Percentiles rank a stretch among this genome's conserved stretches.
Conservation (phyloP, 2,888 invertebrate genomes). For the Leptopterna dolabrata region DNA sequence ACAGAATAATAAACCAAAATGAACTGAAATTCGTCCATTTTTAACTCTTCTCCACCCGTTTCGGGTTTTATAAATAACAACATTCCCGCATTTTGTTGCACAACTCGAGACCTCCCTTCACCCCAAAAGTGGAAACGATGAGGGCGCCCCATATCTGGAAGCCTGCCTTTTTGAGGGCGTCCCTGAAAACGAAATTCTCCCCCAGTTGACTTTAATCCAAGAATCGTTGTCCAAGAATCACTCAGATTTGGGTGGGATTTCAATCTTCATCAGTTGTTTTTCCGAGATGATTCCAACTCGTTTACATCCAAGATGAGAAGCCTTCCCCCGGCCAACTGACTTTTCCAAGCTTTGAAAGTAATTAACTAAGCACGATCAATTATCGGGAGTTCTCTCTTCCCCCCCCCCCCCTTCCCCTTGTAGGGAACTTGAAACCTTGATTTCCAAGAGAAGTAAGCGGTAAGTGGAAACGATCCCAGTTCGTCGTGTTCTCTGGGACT, state of each 20-base stretch:
- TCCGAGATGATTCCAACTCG: neutral
- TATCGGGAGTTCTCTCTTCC: neutral
- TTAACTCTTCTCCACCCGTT: too few relatives aligned
- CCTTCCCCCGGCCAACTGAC: neutral
- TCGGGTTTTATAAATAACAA: too few relatives aligned
- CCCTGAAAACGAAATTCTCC: too few relatives aligned
- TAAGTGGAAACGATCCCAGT: neutral
- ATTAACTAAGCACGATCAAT: neutral
- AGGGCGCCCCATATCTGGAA: too few relatives aligned
- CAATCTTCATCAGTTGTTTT: neutral
- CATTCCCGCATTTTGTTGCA: too few relatives aligned
- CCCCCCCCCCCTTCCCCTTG: too few relatives aligned
- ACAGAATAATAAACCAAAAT: too few relatives aligned
- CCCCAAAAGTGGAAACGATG: too few relatives aligned
- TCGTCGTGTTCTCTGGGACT: neutral
- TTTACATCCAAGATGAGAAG: neutral
- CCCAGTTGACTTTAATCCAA: too few relatives aligned
- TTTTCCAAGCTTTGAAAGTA: neutral
- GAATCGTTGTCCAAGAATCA: neutral
- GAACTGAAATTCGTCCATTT: too few relatives aligned
- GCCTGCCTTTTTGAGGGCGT: too few relatives aligned
- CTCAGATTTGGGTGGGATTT: neutral
- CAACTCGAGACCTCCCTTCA: too few relatives aligned
- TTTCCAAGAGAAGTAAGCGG: neutral
- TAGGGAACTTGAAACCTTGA: neutral